phyloP scores from a whole-genome alignment of 2,888 invertebrate species.

The Autographa gamma region DNA sequence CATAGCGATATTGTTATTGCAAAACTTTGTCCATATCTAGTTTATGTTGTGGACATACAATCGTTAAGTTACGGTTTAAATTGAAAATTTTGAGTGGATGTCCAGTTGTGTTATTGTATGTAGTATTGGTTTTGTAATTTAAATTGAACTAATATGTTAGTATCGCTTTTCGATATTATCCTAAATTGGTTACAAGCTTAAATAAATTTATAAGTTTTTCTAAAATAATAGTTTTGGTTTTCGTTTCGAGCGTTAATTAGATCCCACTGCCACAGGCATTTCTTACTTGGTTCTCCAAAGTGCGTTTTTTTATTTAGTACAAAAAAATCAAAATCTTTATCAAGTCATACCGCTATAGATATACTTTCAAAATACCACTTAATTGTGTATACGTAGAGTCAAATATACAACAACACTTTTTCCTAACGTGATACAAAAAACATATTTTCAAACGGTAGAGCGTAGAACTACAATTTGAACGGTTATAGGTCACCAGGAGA shows the following conservation, averaged over 20 bases:
- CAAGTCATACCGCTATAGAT: too few species aligned
- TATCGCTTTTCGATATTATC: slow-evolving; percentile 2
- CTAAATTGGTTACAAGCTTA: too few species aligned
- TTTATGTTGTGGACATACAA: slow-evolving; percentile 40
- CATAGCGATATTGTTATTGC: slow-evolving; percentile 68
- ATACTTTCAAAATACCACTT: background rate
- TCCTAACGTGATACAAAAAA: background rate
- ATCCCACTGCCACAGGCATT: too few species aligned
- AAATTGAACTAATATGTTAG: too few species aligned
- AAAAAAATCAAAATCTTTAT: too few species aligned
- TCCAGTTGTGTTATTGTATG: slow-evolving; percentile 1
- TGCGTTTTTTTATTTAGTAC: too few species aligned
- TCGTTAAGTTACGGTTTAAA: slow-evolving; percentile 53
- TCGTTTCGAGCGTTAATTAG: too few species aligned
- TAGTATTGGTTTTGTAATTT: too few species aligned
- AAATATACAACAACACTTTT: background rate
- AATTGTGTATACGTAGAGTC: background rate
- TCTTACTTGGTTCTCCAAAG: too few species aligned
- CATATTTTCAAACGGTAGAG: background rate
- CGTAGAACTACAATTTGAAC: background rate
- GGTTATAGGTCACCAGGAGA: slow-evolving; percentile 63
- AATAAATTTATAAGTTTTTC: too few species aligned
- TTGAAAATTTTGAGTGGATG: slow-evolving; percentile 45
- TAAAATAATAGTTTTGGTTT: too few species aligned
- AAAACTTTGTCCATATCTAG: slow-evolving; percentile 61